These are phyloP conservation scores for Myioborus melanocephalus DNA, from an alignment of 2,797 vertebrate species.

Conservation along the genomic window DNA sequence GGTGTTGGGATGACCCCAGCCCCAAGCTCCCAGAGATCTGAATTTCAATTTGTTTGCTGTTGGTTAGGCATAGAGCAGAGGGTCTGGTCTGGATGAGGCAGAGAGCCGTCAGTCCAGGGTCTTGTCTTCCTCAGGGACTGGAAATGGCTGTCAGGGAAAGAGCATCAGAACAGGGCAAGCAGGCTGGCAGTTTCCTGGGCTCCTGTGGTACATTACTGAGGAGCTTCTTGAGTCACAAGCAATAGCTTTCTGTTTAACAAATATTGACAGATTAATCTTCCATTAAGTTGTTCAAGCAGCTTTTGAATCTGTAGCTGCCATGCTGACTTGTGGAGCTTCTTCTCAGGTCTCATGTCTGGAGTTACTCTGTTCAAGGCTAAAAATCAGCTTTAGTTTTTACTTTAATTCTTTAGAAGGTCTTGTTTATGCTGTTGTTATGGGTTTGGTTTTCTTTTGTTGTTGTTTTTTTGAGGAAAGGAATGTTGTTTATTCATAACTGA, in stretches of 20 bases:
- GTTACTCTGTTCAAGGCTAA: not conserved
- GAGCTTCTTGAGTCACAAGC: constrained; percentile 6
- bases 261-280: constrained; percentile 28
- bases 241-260: constrained; percentile 22
- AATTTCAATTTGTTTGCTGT: not conserved
- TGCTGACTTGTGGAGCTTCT: not conserved
- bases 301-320: constrained; percentile 2
- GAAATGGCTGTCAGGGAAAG: not conserved
- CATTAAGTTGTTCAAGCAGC: constrained; percentile 1
- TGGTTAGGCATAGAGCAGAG: not conserved
- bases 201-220: not conserved
- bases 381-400: not conserved
- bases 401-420: not conserved
- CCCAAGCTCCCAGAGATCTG: not conserved
- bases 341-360: not conserved
- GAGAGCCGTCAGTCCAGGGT: not conserved
- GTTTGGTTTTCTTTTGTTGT: not conserved
- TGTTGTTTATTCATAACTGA: constrained; percentile 26
- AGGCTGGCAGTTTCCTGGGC: not conserved
- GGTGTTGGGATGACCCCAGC: not conserved
- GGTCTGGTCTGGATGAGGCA: not conserved
- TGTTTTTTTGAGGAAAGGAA: not conserved
- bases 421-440: not conserved
- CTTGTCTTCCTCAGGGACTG: not conserved
- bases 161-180: not conserved